phyloP scores from a whole-genome alignment of 1,140 invertebrate genomes.

The Lanistes nyassanus region DNA sequence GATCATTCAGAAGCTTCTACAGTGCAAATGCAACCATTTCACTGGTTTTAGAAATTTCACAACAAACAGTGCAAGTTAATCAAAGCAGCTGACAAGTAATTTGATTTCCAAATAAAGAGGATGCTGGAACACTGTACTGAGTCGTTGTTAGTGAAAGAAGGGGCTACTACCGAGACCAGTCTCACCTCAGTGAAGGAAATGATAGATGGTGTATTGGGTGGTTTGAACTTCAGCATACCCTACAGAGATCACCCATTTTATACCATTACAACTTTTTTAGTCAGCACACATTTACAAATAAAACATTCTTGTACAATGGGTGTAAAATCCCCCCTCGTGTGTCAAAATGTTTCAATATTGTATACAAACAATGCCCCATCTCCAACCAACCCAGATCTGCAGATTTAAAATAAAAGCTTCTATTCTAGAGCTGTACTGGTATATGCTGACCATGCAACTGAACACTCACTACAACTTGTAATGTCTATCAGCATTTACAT shows the following conservation, averaged over 20 bases:
- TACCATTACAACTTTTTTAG: neutral
- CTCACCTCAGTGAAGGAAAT: conserved; percentile 55
- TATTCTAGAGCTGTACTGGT: too few species aligned
- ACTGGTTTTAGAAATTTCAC: neutral
- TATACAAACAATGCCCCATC: too few species aligned
- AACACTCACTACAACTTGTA: too few species aligned
- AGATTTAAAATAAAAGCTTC: too few species aligned
- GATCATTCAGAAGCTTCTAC: neutral
- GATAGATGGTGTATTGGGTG: conserved; percentile 42
- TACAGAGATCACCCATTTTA: neutral
- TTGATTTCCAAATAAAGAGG: neutral
- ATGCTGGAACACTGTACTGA: neutral
- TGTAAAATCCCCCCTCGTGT: too few species aligned
- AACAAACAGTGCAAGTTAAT: neutral
- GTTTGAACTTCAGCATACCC: conserved; percentile 27
- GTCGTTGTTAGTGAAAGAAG: too few species aligned
- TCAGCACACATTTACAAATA: neutral
- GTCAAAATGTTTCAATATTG: too few species aligned
- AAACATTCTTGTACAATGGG: too few species aligned
- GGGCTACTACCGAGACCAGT: neutral
- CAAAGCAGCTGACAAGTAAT: neutral
- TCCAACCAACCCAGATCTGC: too few species aligned
- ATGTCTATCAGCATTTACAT: too few species aligned
- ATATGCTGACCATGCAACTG: too few species aligned
- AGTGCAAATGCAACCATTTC: neutral